Percentiles rank a stretch among this genome's conserved stretches.
Conservation (phyloP, 1,140 invertebrate species). For the Araneus ventricosus region DNA sequence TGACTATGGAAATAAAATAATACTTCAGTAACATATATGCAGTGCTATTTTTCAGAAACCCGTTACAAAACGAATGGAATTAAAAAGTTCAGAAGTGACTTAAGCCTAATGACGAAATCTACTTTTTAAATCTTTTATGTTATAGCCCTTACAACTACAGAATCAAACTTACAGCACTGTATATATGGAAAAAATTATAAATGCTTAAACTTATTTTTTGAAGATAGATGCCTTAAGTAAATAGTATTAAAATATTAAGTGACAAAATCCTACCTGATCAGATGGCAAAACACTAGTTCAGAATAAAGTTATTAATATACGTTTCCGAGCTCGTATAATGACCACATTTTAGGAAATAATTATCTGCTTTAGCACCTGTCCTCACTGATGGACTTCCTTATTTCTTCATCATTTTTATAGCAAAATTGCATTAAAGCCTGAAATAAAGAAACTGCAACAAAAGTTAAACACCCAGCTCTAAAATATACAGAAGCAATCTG, state of each 20-base stretch:
- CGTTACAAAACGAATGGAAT: too few relatives aligned
- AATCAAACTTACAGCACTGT: too few relatives aligned
- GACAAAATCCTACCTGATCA: slow-evolving; percentile 24
- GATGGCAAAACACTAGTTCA: slow-evolving; percentile 14
- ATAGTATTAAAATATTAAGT: neutral
- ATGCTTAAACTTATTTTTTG: too few relatives aligned
- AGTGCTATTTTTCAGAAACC: too few relatives aligned
- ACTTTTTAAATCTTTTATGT: too few relatives aligned
- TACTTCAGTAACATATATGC: too few relatives aligned
- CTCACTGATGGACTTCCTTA: neutral
- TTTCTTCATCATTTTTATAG: neutral
- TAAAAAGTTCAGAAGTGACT: too few relatives aligned
- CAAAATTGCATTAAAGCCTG: neutral
- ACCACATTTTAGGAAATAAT: neutral
- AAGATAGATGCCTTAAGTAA: too few relatives aligned
- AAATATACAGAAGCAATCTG: neutral
- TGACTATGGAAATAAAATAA: too few relatives aligned
- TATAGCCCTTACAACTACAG: too few relatives aligned
- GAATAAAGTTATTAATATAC: neutral
- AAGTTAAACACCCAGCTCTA: neutral
- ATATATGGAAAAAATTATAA: too few relatives aligned
- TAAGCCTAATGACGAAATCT: too few relatives aligned
- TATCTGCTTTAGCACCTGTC: slow-evolving; percentile 13
- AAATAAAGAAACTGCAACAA: slow-evolving; percentile 26
- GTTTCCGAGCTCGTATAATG: neutral